These are phyloP conservation scores for Cossypha caffra DNA, from an alignment of 2,797 vertebrate genomes.

Conservation along the genomic window DNA sequence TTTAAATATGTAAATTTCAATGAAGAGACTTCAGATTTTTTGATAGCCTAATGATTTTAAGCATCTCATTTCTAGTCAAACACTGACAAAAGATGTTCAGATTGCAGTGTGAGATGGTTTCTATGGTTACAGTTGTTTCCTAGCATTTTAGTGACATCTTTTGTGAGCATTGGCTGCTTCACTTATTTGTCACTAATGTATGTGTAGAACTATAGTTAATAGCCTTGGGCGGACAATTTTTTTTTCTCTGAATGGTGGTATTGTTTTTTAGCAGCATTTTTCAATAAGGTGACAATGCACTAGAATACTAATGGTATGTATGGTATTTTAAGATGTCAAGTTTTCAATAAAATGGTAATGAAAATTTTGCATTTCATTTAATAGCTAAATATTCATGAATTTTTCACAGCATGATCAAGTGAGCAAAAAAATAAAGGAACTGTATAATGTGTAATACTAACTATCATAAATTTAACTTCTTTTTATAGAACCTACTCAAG, in stretches of 20 bases:
- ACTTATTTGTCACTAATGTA: constrained; percentile 87
- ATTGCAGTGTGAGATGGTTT: constrained; percentile 85
- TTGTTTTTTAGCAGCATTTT: constrained; percentile 85
- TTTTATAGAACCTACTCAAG: constrained; percentile 73
- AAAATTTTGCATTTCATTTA: constrained; percentile 86
- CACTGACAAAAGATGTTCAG: constrained; percentile 86
- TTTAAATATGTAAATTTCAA: constrained; percentile 86
- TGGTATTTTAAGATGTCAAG: constrained; percentile 86
- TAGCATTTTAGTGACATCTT: constrained; percentile 87
- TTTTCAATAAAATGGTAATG: constrained; percentile 86
- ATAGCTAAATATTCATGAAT: constrained; percentile 86
- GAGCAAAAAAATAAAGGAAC: constrained; percentile 81
- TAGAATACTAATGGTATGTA: constrained; percentile 86
- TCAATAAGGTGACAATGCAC: constrained; percentile 85
- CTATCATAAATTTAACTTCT: constrained; percentile 77
- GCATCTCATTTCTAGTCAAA: constrained; percentile 86
- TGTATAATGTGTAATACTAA: constrained; percentile 78
- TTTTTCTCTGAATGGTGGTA: constrained; percentile 81
- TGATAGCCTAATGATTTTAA: constrained; percentile 86
- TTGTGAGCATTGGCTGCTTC: constrained; percentile 85
- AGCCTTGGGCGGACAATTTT: constrained; percentile 83
- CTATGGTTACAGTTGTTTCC: constrained; percentile 87
- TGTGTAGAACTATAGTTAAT: constrained; percentile 86
- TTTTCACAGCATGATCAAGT: constrained; percentile 80
- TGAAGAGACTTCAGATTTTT: constrained; percentile 83